Evolutionary conservation across 1,140 invertebrate genomes (phyloP), one percentile per base, ranked within the genome.

Genomic region (Leptonema lineaticorne): DNA sequence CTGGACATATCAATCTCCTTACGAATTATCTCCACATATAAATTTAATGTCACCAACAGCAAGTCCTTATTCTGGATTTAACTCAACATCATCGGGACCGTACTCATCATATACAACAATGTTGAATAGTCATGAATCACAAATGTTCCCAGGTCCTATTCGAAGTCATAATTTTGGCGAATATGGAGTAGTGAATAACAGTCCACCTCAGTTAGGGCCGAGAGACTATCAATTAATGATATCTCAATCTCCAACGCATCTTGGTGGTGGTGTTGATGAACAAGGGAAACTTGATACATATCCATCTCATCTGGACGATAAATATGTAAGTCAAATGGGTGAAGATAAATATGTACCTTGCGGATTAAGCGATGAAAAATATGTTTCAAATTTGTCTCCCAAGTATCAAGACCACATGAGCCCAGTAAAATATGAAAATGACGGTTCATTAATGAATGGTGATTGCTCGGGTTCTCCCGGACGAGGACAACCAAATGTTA

Each of bases 1-100:
- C 3, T 92, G 90, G 90, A 86, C 84, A 33, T 91, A 91, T 75
- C 88, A 90, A 68, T 86, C 90, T 11, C 86, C 89, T 0, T 92
- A 91, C 74, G 90, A 92, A 73, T 75, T 92, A 5, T 87, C 88
- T 0, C 86, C 90, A 0, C 86, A 87, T 72, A 89, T 88, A 68
- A 72, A 89, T 28, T 86, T 91, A 69, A 75, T 89, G n/a, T 90
- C 88, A 57, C 87, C 89, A 0, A 85, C 89, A 1, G 84, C 86
- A 29, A 85, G 85, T 41, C 85, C 87, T 0, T 92, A 92, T 58
- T 83, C 87, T 0, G 83, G 80, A 1, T 86, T 86, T 33, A 84
- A 84, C 24, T 79, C 84, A 1, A 81, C 82, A 63, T 62, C 74
- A 60, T 63, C 83, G 75, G 48, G 81, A 82, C 27, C 82, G 78